Conservation (phyloP, 1,140 invertebrate species). For the Ditylenchus dipsaci region DNA sequence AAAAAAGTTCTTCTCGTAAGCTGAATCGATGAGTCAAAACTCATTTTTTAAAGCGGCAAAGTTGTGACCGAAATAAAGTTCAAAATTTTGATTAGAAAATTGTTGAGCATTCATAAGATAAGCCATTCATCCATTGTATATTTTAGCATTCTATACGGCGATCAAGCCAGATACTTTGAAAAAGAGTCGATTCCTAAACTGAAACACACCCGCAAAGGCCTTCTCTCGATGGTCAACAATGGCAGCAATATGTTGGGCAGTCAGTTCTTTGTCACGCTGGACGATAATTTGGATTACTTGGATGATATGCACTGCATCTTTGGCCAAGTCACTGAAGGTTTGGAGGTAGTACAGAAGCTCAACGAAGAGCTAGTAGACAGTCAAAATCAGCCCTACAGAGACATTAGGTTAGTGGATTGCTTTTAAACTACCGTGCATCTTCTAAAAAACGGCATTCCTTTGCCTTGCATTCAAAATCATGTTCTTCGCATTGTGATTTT, state of each 20-base stretch:
- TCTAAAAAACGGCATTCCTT: no score
- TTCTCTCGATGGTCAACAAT: conserved; percentile 91
- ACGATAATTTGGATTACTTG: conserved; percentile 79
- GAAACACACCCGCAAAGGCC: conserved; percentile 77
- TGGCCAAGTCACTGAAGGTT: conserved; percentile 85
- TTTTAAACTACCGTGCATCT: no score
- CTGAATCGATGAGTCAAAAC: no score
- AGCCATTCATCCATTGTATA: not conserved
- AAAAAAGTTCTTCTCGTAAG: no score
- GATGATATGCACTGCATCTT: conserved; percentile 92
- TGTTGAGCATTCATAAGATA: no score
- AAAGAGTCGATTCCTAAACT: conserved; percentile 83
- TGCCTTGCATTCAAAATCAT: no score
- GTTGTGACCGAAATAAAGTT: no score
- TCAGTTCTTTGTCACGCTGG: conserved; percentile 88
- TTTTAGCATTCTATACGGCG: conserved; percentile 64
- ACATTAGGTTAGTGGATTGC: conserved; percentile 67
- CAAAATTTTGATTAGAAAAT: no score
- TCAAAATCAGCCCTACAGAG: conserved; percentile 83
- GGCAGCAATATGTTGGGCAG: conserved; percentile 87
- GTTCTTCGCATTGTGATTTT: no score
- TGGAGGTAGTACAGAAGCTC: conserved; percentile 78
- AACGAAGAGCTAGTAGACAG: conserved; percentile 91
- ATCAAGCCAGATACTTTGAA: conserved; percentile 83
- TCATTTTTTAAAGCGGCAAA: no score